phyloP scores from a whole-genome alignment of 2,888 invertebrate genomes.

The Heteromurus nitidus region DNA sequence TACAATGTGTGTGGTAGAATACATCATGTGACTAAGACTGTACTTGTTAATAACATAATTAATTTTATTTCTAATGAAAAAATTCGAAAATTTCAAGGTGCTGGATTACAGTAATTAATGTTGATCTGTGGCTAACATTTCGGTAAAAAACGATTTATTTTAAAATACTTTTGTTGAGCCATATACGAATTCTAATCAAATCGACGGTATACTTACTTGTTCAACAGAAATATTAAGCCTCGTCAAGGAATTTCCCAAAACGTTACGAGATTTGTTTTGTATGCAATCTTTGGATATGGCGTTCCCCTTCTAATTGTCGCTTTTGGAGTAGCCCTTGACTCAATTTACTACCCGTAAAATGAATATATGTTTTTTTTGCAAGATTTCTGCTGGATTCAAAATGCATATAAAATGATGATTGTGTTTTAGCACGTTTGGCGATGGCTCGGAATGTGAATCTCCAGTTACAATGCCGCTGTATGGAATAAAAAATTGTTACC shows the following conservation, averaged over 20 bases:
- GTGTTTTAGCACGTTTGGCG: conserved; percentile 20
- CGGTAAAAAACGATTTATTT: conserved; percentile 11
- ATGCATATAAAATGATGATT: not conserved
- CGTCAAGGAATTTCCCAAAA: conserved; percentile 4
- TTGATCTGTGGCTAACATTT: conserved; percentile 61
- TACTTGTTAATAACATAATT: no score
- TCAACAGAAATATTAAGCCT: conserved; percentile 49
- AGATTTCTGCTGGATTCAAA: not conserved
- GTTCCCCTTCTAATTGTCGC: conserved; percentile 43
- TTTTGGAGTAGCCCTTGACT: conserved; percentile 35
- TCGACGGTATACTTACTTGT: not conserved
- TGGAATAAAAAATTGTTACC: conserved; percentile 43
- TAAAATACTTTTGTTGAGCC: no score
- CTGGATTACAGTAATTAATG: conserved; percentile 59
- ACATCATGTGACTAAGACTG: no score
- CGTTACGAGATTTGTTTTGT: conserved; percentile 1
- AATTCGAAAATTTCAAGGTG: no score
- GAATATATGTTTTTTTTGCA: no score
- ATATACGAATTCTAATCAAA: not conserved
- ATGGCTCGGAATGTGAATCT: conserved; percentile 45
- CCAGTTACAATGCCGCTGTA: conserved; percentile 39
- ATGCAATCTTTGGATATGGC: conserved; percentile 17
- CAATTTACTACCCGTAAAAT: conserved; percentile 8
- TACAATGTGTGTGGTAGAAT: no score
- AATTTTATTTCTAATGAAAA: no score